Base-by-base conservation (phyloP, 2,113 vertebrate genomes). In the Morone chrysops region DNA sequence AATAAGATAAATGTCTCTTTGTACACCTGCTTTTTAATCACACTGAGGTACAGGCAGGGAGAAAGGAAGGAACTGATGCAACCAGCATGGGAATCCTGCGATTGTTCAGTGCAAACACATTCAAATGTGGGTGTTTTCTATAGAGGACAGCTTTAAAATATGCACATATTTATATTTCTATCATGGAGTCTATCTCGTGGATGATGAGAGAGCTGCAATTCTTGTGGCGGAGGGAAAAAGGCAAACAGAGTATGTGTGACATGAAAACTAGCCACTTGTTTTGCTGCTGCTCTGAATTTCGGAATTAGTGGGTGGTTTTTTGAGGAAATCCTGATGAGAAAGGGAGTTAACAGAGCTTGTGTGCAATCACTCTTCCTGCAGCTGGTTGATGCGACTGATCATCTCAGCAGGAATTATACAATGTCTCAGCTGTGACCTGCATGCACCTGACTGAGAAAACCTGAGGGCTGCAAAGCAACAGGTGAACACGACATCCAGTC, bases 371-470 rank as follows among this genome's bases (percentile, higher is more conserved):
- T 66, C 36, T 38, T 65, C 66, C 73, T 81, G 86, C 83, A 84
- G 83, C 81, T 43, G 83, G 48, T 56, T 47, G 79, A 84, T 48
- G 89, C 68, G 38, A 8, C 75, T 48, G 68, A 85, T 85, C 70
- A 53, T 68, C 81, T 75, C 83, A 3, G 87, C 87, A 14, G 79
- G 75, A 84, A 10, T 76, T 76, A 65, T 77, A 67, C 54, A 56
- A 70, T 12, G 56, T 69, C 84, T 87, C 87, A 67, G 85, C 83
- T 86, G 83, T 84, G 89, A 87, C 86, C 87, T 67, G 80, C 62
- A 17, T 10, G 80, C 80, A 63, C 72, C 78, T 78, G 83, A 78
- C 75, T 54, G 60, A 71, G 70, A 17, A 2, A 53, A 57, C 38
- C 70, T 3, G 76, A 73, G 54, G 75, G 59, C 71, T 25, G 57